Conservation (phyloP, 1,140 invertebrate genomes). For the Eulimnadia texana region DNA sequence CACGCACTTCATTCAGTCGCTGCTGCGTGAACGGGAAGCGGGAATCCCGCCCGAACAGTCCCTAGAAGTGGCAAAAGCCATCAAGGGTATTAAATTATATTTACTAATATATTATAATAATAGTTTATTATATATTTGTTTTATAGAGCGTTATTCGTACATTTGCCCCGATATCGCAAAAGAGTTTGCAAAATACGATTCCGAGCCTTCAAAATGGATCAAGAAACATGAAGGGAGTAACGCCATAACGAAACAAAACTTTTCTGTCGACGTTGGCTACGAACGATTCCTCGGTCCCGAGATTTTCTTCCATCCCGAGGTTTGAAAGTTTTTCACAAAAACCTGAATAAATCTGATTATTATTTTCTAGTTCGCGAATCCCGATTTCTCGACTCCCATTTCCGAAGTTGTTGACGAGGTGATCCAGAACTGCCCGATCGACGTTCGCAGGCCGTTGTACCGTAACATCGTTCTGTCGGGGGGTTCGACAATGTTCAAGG, state of each 20-base stretch:
- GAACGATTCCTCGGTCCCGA: constrained; percentile 97
- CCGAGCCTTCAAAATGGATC: constrained; percentile 87
- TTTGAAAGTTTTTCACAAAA: constrained; percentile 25
- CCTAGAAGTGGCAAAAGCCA: constrained; percentile 96
- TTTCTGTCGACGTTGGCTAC: constrained; percentile 94
- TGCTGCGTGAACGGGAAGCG: constrained; percentile 89
- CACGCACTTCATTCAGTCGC: constrained; percentile 96
- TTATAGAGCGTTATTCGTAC: constrained; percentile 77
- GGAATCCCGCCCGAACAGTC: constrained; percentile 98
- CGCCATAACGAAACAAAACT: constrained; percentile 84
- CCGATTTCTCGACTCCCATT: constrained; percentile 92
- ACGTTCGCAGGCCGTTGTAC: constrained; percentile 91
- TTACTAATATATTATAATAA: too few relatives aligned
- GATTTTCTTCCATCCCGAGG: constrained; percentile 99
- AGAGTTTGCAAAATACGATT: constrained; percentile 97
- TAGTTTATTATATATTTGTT: too few relatives aligned
- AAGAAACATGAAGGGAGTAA: constrained; percentile 87
- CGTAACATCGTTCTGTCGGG: constrained; percentile 98
- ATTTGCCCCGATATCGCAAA: constrained; percentile 99
- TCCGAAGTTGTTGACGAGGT: constrained; percentile 97
- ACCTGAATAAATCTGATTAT: neutral
- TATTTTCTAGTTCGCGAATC: constrained; percentile 74
- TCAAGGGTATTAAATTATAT: constrained; percentile 42
- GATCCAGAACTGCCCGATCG: constrained; percentile 99
- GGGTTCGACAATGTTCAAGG: constrained; percentile 98